A percentile compares a stretch with the other conserved stretches of the same genome.
phyloP scores from a whole-genome alignment of 1,140 invertebrate species.

The Rhynchophorus ferrugineus region DNA sequence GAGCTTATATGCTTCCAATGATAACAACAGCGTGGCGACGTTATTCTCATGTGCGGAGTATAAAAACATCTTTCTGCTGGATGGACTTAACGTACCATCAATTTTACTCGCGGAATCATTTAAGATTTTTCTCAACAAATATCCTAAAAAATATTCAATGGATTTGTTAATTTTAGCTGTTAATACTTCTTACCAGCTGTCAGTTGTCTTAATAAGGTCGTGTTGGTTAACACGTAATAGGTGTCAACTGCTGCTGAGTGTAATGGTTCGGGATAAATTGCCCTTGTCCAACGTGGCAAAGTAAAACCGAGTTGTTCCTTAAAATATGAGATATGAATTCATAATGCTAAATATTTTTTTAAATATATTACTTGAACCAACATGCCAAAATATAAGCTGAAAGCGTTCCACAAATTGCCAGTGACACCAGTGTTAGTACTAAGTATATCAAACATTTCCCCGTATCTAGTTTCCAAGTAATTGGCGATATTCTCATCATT shows the following conservation, averaged over 20 bases:
- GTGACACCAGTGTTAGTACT: no score
- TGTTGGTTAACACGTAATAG: conserved; percentile 3
- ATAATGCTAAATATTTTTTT: no score
- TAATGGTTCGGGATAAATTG: conserved; percentile 6
- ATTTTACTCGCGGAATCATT: conserved; percentile 48
- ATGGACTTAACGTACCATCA: conserved; percentile 33
- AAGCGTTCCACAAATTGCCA: no score
- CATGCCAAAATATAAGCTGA: no score
- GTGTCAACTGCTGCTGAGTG: not conserved
- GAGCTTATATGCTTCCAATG: conserved; percentile 57
- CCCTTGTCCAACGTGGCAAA: not conserved
- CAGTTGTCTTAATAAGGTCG: not conserved
- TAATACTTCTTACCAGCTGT: conserved; percentile 5
- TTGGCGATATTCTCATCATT: no score
- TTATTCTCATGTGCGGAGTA: conserved; percentile 70
- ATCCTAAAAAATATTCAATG: no score
- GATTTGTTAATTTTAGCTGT: no score
- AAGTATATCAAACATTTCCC: no score
- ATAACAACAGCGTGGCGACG: conserved; percentile 55
- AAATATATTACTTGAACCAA: no score
- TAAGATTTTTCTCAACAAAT: conserved; percentile 54
- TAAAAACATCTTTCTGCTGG: conserved; percentile 54
- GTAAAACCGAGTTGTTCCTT: conserved; percentile 4
- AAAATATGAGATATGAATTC: no score
- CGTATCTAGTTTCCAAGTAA: no score